These are phyloP conservation scores for Priocnemis perturbator DNA, from an alignment of 2,888 invertebrate species.

Conservation along the genomic window DNA sequence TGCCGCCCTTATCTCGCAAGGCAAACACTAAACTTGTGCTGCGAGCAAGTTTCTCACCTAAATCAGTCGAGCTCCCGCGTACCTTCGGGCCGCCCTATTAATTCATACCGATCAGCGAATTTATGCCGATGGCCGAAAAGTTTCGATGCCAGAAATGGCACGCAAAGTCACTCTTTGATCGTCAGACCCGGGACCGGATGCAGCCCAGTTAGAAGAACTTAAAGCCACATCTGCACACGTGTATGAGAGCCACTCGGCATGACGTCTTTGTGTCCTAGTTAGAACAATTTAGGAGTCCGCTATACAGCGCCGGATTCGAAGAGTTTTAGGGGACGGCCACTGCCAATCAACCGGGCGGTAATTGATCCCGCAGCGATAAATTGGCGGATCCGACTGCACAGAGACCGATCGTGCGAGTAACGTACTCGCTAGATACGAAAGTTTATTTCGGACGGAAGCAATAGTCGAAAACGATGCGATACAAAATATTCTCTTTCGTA, in stretches of 20 bases:
- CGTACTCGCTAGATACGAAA: too few species aligned
- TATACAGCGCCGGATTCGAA: constrained; percentile 32
- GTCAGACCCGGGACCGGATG: constrained; percentile 37
- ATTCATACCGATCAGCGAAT: too few species aligned
- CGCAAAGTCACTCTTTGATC: constrained; percentile 17
- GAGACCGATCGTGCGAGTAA: neutral
- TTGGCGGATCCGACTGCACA: neutral
- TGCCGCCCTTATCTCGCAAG: too few species aligned
- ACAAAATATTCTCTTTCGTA: too few species aligned
- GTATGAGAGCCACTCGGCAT: constrained; percentile 49
- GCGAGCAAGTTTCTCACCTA: neutral
- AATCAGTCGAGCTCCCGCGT: neutral
- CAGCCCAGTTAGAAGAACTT: constrained; percentile 34
- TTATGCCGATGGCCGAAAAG: neutral
- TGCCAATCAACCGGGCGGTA: constrained; percentile 39
- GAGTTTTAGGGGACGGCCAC: constrained; percentile 37
- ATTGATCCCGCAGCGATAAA: constrained; percentile 32
- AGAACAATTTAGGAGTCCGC: constrained; percentile 54
- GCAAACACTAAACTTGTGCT: too few species aligned
- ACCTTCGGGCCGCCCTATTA: neutral
- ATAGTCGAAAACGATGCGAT: neutral
- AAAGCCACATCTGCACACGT: constrained; percentile 26
- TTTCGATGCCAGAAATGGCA: constrained; percentile 12
- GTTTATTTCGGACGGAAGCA: neutral
- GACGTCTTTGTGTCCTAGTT: constrained; percentile 64